Base-by-base conservation (phyloP, 2,797 vertebrate species). In the Sorex maritimensis region DNA sequence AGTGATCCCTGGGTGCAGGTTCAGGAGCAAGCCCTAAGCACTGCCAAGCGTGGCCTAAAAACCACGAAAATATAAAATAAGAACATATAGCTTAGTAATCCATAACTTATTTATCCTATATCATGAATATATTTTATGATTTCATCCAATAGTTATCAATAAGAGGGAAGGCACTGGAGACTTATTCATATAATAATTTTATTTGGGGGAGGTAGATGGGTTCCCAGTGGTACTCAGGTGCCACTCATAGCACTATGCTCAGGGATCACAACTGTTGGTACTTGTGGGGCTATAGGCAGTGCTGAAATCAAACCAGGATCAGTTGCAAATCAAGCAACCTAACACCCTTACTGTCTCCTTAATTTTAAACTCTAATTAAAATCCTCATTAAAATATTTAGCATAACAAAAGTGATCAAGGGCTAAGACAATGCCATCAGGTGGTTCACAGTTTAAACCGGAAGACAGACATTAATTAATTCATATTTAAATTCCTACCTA, bases 331-430 rank as follows among this genome's bases (percentile, higher is more conserved):
- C 55, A 61, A 61, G 17, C 58, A 61, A 21, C 17, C 21, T 23
- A 61, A 61, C 58, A 19, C 19, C 5, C 21, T 61, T 61, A 23
- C 58, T 61, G 1, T 55, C 15, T 23, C 21, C 49, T 86, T 78
- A 58, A 46, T 88, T 79, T 93, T 81, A 46, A 67, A 15, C 92
- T 86, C 85, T 67, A 87, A 65, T 78, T 67, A 23, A 90, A 83
- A 77, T 61, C 5, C 44, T 74, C 79, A 69, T 41, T 72, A 79
- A 90, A 73, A 19, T 89, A 1, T 67, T 75, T 49, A 86, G 12
- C 73, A 75, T 41, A 90, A 58, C 24, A 86, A 63, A 74, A 90
- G n/a, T 88, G 1, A 75, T 23, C 95, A 82, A 67, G 49, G 10
- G 0, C 46, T 28, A 71, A 86, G 8, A 73, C 7, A 14, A 7